Evolutionary conservation across 2,113 vertebrate species (phyloP), one percentile per base, ranked within the genome.

Genomic region (Otus sunia): DNA sequence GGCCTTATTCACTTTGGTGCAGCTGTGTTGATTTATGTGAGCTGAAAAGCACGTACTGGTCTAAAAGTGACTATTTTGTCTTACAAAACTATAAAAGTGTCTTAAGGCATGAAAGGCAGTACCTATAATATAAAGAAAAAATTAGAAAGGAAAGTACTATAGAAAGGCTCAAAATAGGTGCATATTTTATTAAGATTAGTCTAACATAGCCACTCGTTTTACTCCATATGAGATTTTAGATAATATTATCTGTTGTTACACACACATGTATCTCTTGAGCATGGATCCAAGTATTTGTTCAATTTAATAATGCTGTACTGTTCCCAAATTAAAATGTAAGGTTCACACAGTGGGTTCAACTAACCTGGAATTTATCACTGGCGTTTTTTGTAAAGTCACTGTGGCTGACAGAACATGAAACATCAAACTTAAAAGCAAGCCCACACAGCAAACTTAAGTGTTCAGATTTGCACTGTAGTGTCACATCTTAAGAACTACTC

Each of bases 331-430:
- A 91, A 96, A 71, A 96, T 17, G 47, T 23, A 93, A 93, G 23
- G 27, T 58, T 92, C 84, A 84, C 71, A 71, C n/a, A 90, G 58
- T 18, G 21, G 18, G 26, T 72, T 94, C 52, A 63, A 82, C 41
- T 79, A 92, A 76, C 12, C 58, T 68, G 14, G 37, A 96, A 62
- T 93, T 89, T 59, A 93, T 74, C 56, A 63, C 52, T 74, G 34
- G n/a, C 88, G 25, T 2, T 85, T 95, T 66, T n/a, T 92, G 43
- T 81, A 87, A 91, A 90, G 74, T 78, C 87, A 92, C 45, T 74
- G 52, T 75, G 77, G 71, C 74, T 93, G 71, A 93, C 77, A 83
- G 74, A 88, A 93, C n/a, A 66, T 45, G 64, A 96, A 97, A 95
- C 49, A 86, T 69, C 88, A 89, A 39, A 71, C n/a, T 87, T 59